Evolutionary conservation across 2,113 vertebrate species (phyloP).

Genomic region (Mustela lutreola): DNA sequence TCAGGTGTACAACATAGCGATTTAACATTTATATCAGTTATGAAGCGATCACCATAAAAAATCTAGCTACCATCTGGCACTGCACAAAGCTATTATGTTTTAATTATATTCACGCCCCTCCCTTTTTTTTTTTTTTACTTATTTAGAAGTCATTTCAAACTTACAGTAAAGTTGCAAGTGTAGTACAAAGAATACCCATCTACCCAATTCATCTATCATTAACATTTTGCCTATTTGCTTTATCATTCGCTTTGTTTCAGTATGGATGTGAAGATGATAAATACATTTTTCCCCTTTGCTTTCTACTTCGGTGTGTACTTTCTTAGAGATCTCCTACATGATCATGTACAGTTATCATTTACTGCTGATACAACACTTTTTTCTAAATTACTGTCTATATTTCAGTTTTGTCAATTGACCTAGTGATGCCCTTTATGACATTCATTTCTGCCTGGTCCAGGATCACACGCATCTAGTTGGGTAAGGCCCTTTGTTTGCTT

Average conservation of each 20-base stretch:
- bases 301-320: not conserved
- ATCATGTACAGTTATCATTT: not conserved
- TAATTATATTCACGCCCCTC: not conserved
- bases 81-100: not conserved
- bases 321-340: not conserved
- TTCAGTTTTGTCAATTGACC: not conserved
- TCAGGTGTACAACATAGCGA: not conserved
- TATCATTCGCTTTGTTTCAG: constrained; percentile 10
- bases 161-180: constrained; percentile 1
- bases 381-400: not conserved
- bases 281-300: not conserved
- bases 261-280: not conserved
- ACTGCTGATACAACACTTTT: not conserved
- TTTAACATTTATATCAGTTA: not conserved
- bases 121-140: not conserved
- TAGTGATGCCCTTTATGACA: not conserved
- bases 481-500: not conserved
- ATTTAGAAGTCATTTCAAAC: constrained; percentile 57
- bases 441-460: not conserved
- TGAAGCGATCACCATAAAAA: not conserved
- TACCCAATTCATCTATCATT: not conserved
- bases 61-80: not conserved
- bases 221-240: not conserved
- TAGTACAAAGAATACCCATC: not conserved
- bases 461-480: not conserved